These are phyloP conservation scores for Nettapus auritus DNA, from an alignment of 2,113 vertebrate species.

Conservation along the genomic window DNA sequence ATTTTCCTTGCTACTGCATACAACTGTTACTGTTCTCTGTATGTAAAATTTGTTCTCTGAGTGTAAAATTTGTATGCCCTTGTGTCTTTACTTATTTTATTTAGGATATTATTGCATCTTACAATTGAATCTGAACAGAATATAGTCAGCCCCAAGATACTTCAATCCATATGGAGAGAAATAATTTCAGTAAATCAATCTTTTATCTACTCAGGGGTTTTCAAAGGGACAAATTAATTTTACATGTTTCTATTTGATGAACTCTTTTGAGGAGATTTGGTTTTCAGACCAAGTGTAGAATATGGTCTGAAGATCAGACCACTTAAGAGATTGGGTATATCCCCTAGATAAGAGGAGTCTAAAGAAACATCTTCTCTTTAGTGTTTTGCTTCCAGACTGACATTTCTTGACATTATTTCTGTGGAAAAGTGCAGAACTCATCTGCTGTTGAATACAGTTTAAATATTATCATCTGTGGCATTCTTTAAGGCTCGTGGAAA, in stretches of 20 bases:
- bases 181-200: background rate
- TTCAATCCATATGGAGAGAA: background rate
- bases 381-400: background rate
- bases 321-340: background rate
- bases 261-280: background rate
- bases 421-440: background rate
- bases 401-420: background rate
- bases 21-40: background rate
- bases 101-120: background rate
- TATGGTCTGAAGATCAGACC: background rate
- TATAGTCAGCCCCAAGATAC: background rate
- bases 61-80: background rate
- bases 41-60: background rate
- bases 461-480: background rate
- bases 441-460: background rate
- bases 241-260: background rate
- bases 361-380: background rate
- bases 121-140: background rate
- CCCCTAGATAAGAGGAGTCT: background rate
- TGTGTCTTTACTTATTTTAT: background rate
- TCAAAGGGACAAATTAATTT: background rate
- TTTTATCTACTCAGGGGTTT: background rate
- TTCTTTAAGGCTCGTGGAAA: background rate
- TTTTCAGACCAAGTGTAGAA: background rate
- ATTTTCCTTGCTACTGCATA: background rate